phyloP scores from a whole-genome alignment of 2,113 vertebrate genomes.

The Paradoxurus hermaphroditus region DNA sequence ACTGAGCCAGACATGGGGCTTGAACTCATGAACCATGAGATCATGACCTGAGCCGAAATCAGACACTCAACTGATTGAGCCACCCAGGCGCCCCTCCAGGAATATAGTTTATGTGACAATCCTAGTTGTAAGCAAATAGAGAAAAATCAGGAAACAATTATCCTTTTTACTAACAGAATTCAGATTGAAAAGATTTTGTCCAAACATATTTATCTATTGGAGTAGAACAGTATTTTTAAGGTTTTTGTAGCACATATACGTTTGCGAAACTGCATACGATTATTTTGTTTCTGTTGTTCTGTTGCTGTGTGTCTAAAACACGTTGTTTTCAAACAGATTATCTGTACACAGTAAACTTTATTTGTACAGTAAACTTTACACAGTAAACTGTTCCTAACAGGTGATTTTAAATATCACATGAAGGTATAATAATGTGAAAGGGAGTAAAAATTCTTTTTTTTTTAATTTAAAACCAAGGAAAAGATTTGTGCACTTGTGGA shows the following conservation, averaged over 20 bases:
- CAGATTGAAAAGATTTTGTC: conserved; percentile 5
- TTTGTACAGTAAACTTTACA: not conserved
- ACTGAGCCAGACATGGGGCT: too few species aligned
- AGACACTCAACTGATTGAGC: too few species aligned
- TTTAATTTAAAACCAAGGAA: not conserved
- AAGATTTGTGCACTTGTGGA: not conserved
- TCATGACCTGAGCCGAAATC: too few species aligned
- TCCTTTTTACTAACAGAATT: not conserved
- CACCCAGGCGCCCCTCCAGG: too few species aligned
- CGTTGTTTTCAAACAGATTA: conserved; percentile 32
- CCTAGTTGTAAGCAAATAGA: not conserved
- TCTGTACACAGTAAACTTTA: too few species aligned
- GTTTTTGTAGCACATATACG: not conserved
- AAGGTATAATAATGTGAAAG: not conserved
- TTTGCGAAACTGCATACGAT: not conserved
- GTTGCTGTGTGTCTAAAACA: not conserved
- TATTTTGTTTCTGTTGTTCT: not conserved
- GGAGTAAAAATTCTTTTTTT: not conserved
- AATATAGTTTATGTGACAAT: not conserved
- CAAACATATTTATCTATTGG: conserved; percentile 2
- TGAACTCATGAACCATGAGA: too few species aligned
- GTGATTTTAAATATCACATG: conserved; percentile 15
- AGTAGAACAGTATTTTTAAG: not conserved
- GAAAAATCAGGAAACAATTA: conserved; percentile 25
- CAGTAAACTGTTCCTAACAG: not conserved